Evolutionary conservation across 1,140 invertebrate genomes (phyloP).

Genomic region (Neelides sp.): DNA sequence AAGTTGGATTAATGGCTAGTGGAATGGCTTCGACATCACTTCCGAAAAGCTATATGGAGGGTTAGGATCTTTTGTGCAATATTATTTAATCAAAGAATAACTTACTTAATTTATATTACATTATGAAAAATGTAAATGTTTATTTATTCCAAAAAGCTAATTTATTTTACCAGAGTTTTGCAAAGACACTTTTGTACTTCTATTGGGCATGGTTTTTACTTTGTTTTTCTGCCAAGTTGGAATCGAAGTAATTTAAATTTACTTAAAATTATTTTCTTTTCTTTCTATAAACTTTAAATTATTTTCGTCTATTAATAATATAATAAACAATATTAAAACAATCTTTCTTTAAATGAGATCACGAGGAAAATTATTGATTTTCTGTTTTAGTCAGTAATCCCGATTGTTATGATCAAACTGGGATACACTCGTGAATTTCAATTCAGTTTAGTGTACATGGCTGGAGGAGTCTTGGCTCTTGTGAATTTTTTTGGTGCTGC

Average conservation of each 20-base stretch:
- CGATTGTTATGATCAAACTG: conserved; percentile 23
- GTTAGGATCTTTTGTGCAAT: background rate
- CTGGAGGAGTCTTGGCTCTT: conserved; percentile 19
- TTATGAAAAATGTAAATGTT: background rate
- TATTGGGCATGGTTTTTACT: conserved; percentile 23
- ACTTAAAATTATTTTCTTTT: background rate
- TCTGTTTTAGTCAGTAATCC: conserved; percentile 23
- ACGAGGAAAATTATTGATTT: background rate
- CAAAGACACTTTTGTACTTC: conserved; percentile 18
- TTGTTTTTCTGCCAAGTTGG: conserved; percentile 26
- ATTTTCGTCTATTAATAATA: background rate
- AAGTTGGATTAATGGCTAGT: background rate
- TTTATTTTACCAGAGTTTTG: conserved; percentile 18
- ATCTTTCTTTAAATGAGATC: background rate
- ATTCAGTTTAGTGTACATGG: conserved; percentile 26
- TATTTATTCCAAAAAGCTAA: background rate
- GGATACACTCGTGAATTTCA: conserved; percentile 24
- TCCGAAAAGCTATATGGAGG: conserved; percentile 7
- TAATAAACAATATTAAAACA: too few species aligned
- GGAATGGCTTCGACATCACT: background rate
- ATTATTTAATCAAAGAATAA: too few species aligned
- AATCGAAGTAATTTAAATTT: conserved; percentile 14
- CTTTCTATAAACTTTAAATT: background rate
- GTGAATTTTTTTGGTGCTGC: conserved; percentile 16
- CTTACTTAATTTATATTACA: too few species aligned